Evolutionary conservation across 2,888 invertebrate genomes (phyloP).

Genomic region (Mellilla xanthometata): DNA sequence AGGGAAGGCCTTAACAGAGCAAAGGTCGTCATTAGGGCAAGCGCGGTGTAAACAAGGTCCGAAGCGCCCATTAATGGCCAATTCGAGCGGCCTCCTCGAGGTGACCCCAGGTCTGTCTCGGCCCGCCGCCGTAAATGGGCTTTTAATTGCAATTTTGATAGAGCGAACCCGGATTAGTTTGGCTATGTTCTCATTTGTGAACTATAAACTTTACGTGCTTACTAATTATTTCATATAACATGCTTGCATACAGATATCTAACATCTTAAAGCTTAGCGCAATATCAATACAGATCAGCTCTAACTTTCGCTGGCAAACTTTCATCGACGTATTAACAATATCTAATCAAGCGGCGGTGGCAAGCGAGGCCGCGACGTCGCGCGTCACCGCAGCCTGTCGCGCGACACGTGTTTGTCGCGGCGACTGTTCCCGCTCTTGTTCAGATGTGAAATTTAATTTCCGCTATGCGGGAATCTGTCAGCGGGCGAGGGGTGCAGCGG

Average conservation of each 20-base stretch:
- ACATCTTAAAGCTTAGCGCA: slow-evolving; percentile 6
- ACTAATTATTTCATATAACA: slow-evolving; percentile 4
- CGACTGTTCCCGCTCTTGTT: slow-evolving; percentile 73
- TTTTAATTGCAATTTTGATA: slow-evolving; percentile 81
- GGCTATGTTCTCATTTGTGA: slow-evolving; percentile 47
- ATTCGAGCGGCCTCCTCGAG: slow-evolving; percentile 79
- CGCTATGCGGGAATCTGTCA: slow-evolving; percentile 76
- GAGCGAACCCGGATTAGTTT: slow-evolving; percentile 73
- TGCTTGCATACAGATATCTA: background rate
- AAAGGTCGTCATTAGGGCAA: slow-evolving; percentile 84
- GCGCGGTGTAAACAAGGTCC: slow-evolving; percentile 82
- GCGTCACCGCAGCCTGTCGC: slow-evolving; percentile 40
- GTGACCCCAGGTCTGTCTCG: slow-evolving; percentile 77
- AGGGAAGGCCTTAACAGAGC: slow-evolving; percentile 82
- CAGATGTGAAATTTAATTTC: slow-evolving; percentile 83
- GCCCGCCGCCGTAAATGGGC: slow-evolving; percentile 71
- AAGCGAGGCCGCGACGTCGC: slow-evolving; percentile 32
- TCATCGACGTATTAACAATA: slow-evolving; percentile 34
- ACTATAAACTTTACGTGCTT: slow-evolving; percentile 9
- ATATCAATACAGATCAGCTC: slow-evolving; percentile 24
- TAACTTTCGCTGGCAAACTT: slow-evolving; percentile 25
- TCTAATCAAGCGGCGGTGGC: slow-evolving; percentile 54
- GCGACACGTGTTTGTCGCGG: slow-evolving; percentile 68
- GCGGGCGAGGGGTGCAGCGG: slow-evolving; percentile 46
- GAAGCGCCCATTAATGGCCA: slow-evolving; percentile 82